Evolutionary conservation across 2,797 vertebrate species (phyloP).

Genomic region (Acrossocheilus wenchowensis): DNA sequence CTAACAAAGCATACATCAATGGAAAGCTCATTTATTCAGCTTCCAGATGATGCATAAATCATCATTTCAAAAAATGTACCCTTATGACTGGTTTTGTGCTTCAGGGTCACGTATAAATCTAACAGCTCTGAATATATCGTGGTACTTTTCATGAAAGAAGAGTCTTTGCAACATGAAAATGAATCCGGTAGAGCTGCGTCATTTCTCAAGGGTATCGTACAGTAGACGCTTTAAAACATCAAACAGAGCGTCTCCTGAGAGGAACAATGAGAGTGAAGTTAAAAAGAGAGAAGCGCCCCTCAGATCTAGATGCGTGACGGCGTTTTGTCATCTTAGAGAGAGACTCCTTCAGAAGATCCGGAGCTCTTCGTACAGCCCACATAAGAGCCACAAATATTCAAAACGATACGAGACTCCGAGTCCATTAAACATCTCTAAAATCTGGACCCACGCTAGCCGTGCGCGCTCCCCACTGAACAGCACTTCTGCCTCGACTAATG

Average conservation of each 20-base stretch:
- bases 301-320: constrained; percentile 70
- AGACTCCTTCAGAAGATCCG: constrained; percentile 63
- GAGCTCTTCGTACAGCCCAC: constrained; percentile 40
- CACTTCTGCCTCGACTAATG: neutral
- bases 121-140: neutral
- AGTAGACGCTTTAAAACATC: constrained; percentile 47
- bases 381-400: constrained; percentile 51
- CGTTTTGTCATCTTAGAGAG: constrained; percentile 63
- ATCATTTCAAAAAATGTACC: neutral
- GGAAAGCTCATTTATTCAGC: too few relatives aligned
- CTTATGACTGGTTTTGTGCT: neutral
- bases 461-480: constrained; percentile 66
- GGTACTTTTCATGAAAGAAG: constrained; percentile 45
- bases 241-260: constrained; percentile 44
- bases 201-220: constrained; percentile 29
- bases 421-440: constrained; percentile 4
- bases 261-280: constrained; percentile 43
- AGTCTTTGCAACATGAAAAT: constrained; percentile 44
- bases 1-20: neutral
- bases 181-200: neutral
- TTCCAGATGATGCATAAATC: neutral
- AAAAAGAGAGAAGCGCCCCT: constrained; percentile 50
- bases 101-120: neutral
- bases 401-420: neutral
- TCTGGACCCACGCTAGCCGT: neutral